Evolutionary conservation across 2,797 vertebrate genomes (phyloP).

Genomic region (Borostomias antarcticus): DNA sequence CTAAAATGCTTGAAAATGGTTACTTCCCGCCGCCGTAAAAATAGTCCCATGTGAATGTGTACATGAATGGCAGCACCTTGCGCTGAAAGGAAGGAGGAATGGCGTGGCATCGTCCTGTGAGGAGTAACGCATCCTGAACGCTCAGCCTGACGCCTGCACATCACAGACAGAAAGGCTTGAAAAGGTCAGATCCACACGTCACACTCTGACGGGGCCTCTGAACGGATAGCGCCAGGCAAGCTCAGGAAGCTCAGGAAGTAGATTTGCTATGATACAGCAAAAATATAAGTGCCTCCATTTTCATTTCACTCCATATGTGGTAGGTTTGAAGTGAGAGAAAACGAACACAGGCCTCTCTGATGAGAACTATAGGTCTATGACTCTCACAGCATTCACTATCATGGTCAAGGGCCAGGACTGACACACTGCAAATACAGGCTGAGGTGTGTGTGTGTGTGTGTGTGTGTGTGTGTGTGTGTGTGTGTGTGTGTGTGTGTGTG

Average conservation of each 20-base stretch:
- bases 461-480: background rate
- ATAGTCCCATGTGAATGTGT: no score
- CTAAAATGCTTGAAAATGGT: no score
- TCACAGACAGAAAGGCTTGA: no score
- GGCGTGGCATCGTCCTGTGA: background rate
- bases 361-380: slow-evolving; percentile 53
- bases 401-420: slow-evolving; percentile 39
- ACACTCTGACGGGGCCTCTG: slow-evolving; percentile 29
- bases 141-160: no score
- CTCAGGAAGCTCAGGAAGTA: slow-evolving; percentile 25
- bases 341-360: slow-evolving; percentile 1
- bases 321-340: background rate
- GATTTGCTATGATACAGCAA: slow-evolving; percentile 42
- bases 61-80: no score
- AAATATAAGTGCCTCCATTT: slow-evolving; percentile 28
- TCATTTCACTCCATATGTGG: slow-evolving; percentile 19
- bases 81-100: no score
- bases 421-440: slow-evolving; percentile 37
- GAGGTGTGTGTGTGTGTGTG: slow-evolving; percentile 15
- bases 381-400: slow-evolving; percentile 52
- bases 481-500: no score
- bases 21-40: no score
- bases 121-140: no score
- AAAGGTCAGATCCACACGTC: background rate
- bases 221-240: slow-evolving; percentile 21